phyloP scores from a whole-genome alignment of 2,113 vertebrate genomes.

The Osmerus mordax region DNA sequence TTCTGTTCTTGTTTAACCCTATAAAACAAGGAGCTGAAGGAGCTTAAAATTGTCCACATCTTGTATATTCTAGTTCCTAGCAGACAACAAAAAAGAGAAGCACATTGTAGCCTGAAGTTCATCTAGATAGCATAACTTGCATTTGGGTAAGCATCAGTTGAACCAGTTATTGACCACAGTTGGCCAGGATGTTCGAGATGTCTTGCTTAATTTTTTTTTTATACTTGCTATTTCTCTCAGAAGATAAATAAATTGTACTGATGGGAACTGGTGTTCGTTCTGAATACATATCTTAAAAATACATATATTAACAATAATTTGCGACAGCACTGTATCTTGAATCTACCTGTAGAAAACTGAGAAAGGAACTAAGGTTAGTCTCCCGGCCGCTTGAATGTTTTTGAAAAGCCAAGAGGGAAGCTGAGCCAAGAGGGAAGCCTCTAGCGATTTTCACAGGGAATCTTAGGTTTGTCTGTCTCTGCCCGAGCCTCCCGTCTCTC shows the following conservation, averaged over 20 bases:
- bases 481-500: background rate
- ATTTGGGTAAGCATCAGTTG: too few species aligned
- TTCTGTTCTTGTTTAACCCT: too few species aligned
- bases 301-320: background rate
- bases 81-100: too few species aligned
- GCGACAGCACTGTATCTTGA: background rate
- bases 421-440: conserved; percentile 5
- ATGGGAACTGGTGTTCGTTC: background rate
- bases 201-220: too few species aligned
- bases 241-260: too few species aligned
- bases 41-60: too few species aligned
- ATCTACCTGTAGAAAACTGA: background rate
- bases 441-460: background rate
- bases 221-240: background rate
- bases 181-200: too few species aligned
- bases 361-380: background rate
- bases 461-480: background rate
- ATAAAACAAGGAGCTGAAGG: too few species aligned
- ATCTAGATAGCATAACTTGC: too few species aligned
- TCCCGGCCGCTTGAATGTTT: conserved; percentile 11
- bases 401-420: conserved; percentile 24
- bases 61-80: too few species aligned
- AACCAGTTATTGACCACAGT: too few species aligned
- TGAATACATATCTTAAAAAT: background rate
- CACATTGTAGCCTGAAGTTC: too few species aligned